Evolutionary conservation across 2,888 invertebrate genomes (phyloP).

Genomic region (Epinotia ramella): DNA sequence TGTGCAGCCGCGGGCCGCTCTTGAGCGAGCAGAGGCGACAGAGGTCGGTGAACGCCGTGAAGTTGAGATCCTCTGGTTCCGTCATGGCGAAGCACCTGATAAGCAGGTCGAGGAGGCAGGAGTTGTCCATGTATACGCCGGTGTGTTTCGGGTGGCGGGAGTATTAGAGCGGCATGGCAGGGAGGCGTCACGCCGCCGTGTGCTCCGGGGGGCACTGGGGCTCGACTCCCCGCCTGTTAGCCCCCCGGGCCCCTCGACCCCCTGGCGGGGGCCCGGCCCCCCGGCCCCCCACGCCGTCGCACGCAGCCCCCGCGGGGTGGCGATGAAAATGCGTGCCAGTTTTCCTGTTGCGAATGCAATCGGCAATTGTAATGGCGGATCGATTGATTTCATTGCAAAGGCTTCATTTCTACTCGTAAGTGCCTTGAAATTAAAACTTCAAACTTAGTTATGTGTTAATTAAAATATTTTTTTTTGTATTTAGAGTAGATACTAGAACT

Average conservation of each 20-base stretch:
- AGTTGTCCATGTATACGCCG: constrained; percentile 85
- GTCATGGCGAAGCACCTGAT: constrained; percentile 86
- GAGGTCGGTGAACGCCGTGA: constrained; percentile 88
- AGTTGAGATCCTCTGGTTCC: constrained; percentile 89
- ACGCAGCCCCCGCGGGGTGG: constrained; percentile 60
- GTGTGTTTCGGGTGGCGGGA: constrained; percentile 78
- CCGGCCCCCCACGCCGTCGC: constrained; percentile 56
- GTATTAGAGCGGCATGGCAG: constrained; percentile 78
- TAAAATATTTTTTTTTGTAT: neutral
- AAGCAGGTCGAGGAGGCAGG: constrained; percentile 85
- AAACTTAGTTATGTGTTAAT: neutral
- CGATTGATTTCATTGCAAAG: constrained; percentile 36
- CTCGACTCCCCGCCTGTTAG: constrained; percentile 50
- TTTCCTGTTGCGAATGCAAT: constrained; percentile 76
- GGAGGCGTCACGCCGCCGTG: constrained; percentile 83
- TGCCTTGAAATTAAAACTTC: neutral
- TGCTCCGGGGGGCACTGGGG: constrained; percentile 82
- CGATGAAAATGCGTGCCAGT: constrained; percentile 78
- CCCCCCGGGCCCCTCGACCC: constrained; percentile 60
- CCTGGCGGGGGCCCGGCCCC: constrained; percentile 58
- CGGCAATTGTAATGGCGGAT: constrained; percentile 55
- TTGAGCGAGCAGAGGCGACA: constrained; percentile 89
- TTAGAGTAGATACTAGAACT: neutral
- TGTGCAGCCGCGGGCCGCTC: constrained; percentile 88
- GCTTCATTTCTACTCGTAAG: constrained; percentile 11